phyloP scores from a whole-genome alignment of 2,797 vertebrate genomes.

The Spea hammondii region DNA sequence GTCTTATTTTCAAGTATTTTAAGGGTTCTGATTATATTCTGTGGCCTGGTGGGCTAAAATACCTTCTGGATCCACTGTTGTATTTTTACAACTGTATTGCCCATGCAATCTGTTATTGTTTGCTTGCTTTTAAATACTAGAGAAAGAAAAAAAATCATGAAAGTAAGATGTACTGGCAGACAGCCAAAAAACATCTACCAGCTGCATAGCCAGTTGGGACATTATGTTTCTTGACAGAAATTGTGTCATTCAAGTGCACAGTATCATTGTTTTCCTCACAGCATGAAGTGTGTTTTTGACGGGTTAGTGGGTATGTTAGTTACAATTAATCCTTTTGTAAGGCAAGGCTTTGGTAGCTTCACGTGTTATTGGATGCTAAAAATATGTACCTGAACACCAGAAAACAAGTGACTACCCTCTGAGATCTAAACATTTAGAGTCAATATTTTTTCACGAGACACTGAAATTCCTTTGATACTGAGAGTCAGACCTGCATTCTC shows the following conservation, averaged over 20 bases:
- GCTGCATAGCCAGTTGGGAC: conserved; percentile 49
- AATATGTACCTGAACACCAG: conserved; percentile 41
- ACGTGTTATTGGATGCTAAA: conserved; percentile 46
- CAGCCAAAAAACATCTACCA: conserved; percentile 43
- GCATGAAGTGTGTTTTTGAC: conserved; percentile 46
- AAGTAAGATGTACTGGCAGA: conserved; percentile 47
- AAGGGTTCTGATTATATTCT: conserved; percentile 14
- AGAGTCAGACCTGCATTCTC: conserved; percentile 15
- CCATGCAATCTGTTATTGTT: conserved; percentile 39
- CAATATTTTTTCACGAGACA: conserved; percentile 10
- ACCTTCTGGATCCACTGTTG: conserved; percentile 7
- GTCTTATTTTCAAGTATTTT: background rate
- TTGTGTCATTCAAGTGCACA: conserved; percentile 50
- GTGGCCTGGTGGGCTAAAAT: conserved; percentile 6
- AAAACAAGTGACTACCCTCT: conserved; percentile 33
- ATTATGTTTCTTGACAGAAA: conserved; percentile 51
- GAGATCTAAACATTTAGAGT: conserved; percentile 29
- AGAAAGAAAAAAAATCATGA: conserved; percentile 36
- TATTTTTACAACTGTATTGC: conserved; percentile 37
- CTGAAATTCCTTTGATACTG: conserved; percentile 20
- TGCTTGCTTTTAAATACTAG: conserved; percentile 14
- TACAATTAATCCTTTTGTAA: conserved; percentile 53
- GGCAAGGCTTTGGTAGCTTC: conserved; percentile 36
- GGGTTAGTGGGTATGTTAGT: conserved; percentile 47
- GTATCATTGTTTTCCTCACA: conserved; percentile 43